Evolutionary conservation across 2,888 invertebrate genomes (phyloP).

Genomic region (Endotricha flammealis): DNA sequence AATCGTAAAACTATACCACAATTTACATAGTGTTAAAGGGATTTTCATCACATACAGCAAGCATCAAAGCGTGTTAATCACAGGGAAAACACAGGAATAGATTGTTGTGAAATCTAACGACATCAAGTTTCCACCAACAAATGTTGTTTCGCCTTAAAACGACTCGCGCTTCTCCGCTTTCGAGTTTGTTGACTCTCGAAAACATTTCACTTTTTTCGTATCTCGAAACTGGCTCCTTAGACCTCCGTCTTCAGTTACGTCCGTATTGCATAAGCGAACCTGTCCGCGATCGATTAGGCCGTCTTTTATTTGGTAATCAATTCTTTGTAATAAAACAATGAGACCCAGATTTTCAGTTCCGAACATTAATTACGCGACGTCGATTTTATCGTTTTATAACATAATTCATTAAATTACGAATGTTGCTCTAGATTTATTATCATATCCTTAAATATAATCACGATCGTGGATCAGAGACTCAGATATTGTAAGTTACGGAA

Average conservation of each 20-base stretch:
- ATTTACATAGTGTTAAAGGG: too few relatives aligned
- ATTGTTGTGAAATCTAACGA: conserved; percentile 36
- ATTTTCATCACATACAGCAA: too few relatives aligned
- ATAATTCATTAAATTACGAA: too few relatives aligned
- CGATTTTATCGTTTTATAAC: too few relatives aligned
- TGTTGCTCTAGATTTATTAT: too few relatives aligned
- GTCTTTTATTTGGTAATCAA: conserved; percentile 19
- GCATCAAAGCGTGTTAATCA: conserved; percentile 22
- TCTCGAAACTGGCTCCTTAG: conserved; percentile 29
- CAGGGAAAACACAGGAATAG: conserved; percentile 26
- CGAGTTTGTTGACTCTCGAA: conserved; percentile 41
- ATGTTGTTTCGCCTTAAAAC: conserved; percentile 31
- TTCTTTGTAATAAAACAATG: too few relatives aligned
- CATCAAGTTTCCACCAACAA: conserved; percentile 37
- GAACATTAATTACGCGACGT: too few relatives aligned
- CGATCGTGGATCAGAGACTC: too few relatives aligned
- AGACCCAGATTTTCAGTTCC: too few relatives aligned
- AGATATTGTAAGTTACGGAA: too few relatives aligned
- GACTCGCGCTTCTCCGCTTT: conserved; percentile 39
- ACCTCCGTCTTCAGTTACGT: conserved; percentile 38
- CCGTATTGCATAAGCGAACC: conserved; percentile 34
- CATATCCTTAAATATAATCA: too few relatives aligned
- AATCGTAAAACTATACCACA: too few relatives aligned
- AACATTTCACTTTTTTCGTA: conserved; percentile 49
- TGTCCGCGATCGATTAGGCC: conserved; percentile 23